Conservation (phyloP, 1,140 invertebrate species). For the Magallana angulata region DNA sequence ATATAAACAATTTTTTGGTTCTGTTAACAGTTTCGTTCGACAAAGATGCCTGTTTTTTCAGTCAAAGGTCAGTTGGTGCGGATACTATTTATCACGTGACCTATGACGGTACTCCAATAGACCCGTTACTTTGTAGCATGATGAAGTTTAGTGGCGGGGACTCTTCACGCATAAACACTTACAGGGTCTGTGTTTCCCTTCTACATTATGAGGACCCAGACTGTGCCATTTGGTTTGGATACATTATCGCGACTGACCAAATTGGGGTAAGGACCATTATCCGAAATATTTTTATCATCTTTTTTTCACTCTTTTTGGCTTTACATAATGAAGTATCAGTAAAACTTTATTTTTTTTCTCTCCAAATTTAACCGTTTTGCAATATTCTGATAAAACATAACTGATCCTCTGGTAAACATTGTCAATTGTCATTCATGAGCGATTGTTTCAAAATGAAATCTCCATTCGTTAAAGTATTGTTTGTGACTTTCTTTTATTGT, state of each 20-base stretch:
- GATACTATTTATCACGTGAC: neutral
- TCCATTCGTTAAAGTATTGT: too few species aligned
- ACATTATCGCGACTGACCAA: neutral
- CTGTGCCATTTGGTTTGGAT: conserved; percentile 20
- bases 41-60: neutral
- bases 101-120: conserved; percentile 4
- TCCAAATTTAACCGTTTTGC: too few species aligned
- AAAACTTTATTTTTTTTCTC: too few species aligned
- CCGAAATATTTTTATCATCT: too few species aligned
- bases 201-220: neutral
- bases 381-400: too few species aligned
- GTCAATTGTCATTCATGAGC: too few species aligned
- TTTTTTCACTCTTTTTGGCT: too few species aligned
- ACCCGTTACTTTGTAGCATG: neutral
- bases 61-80: neutral
- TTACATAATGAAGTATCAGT: too few species aligned
- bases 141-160: conserved; percentile 6
- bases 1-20: too few species aligned
- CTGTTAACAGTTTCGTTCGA: neutral
- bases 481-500: too few species aligned
- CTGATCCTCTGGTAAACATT: too few species aligned
- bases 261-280: neutral
- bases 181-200: neutral
- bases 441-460: too few species aligned
- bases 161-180: neutral